These are phyloP conservation scores for Rhinoraja longicauda DNA, from an alignment of 2,797 vertebrate species.

Conservation along the genomic window DNA sequence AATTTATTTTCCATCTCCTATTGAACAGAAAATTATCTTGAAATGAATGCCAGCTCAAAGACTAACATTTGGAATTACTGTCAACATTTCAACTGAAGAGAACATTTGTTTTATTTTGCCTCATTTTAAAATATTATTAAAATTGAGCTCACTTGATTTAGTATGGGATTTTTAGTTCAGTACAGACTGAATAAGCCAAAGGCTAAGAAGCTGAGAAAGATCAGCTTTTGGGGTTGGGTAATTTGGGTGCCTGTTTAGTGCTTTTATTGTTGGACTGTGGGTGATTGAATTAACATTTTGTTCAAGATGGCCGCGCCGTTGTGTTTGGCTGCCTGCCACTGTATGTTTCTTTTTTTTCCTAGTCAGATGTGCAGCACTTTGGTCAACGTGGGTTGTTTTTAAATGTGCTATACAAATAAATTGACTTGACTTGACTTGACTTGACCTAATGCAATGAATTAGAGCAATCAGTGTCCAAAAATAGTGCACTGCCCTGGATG, in stretches of 20 bases:
- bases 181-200: not conserved
- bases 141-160: not conserved
- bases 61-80: not conserved
- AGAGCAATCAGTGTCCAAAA: not conserved
- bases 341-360: too few relatives aligned
- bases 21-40: not conserved
- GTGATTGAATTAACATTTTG: too few relatives aligned
- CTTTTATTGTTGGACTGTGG: too few relatives aligned
- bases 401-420: too few relatives aligned
- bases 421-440: too few relatives aligned
- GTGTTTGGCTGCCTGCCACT: too few relatives aligned
- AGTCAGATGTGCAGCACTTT: too few relatives aligned
- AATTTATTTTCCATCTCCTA: not conserved
- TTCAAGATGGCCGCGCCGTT: too few relatives aligned
- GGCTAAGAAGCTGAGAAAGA: not conserved
- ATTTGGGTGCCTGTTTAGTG: too few relatives aligned
- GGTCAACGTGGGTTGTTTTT: too few relatives aligned
- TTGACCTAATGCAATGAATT: too few relatives aligned
- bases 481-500: not conserved
- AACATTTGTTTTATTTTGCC: not conserved
- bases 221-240: too few relatives aligned
- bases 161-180: not conserved
- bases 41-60: not conserved
- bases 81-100: not conserved
- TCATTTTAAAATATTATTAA: not conserved